Base-by-base conservation (phyloP, 37 sponge, comb jelly and placozoan genomes). In the Aplysina aerophoba region DNA sequence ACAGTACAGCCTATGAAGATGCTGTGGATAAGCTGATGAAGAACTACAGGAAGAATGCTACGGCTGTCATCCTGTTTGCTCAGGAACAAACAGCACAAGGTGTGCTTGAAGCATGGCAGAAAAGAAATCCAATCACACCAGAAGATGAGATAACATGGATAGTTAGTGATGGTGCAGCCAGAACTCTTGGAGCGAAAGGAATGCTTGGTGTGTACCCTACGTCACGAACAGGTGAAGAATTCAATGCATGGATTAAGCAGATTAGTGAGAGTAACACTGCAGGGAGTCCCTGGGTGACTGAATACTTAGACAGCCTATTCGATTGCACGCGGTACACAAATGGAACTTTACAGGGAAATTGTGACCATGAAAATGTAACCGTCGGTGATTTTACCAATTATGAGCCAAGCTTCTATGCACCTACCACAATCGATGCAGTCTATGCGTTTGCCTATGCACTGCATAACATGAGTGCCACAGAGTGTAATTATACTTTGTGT, bases 361-460 rank as follows among this genome's bases (percentile, higher is more conserved):
- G 17, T 17, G 28, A 35, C 33, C 17, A 30, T 30, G 17, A 16
- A 30, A n/a, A 30, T 35, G 34, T 69, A n/a, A n/a, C 71, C 19
- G 15, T 69, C 28, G 33, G 31, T 17, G 71, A 69, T 34, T 27
- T 69, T 35, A 1, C 28, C 1, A 35, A 69, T 30, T 27, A 69
- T 69, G 28, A 30, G 1, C 71, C 28, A 22, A 24, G 14, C 25
- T 13, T 19, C 1, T 40, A 22, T 1, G 44, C 22, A 19, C n/a
- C 78, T 19, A 13, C 38, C 24, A 50, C 78, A 24, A 39, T 39
- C 41, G 78, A 75, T 75, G 78, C 78, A 53, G 54, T 75, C 50
- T 40, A 40, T 30, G 78, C 78, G 1, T 53, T 75, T 24, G 78
- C 24, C n/a, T 3, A 75, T 75, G 78, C 78, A 36, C 53, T 75